Base-by-base conservation (phyloP, 1,140 invertebrate genomes). In the Gonatopus flavifemur region DNA sequence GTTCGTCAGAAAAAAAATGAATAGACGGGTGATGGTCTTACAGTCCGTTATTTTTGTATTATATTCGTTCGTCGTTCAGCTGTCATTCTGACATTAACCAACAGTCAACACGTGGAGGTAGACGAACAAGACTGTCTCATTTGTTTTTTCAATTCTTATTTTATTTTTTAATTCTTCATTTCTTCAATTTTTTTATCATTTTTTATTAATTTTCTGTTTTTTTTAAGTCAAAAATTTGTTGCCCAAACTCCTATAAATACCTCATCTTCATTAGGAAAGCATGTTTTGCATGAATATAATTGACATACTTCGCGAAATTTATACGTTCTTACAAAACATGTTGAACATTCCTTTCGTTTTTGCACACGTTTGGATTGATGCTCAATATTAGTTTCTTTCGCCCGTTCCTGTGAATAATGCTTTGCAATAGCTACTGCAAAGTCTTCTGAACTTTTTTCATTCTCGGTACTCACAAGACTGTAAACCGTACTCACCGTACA, bases 391-490 rank as follows among this genome's bases (percentile, higher is more conserved):
- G 7, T 18, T 13, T 36, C 15, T 18, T 13, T 13, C n/a, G n/a
- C n/a, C n/a, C n/a, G n/a, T 33, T 28, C 36, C 13, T 41, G 19
- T 6, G 36, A 21, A 22, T 33, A 56, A 41, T 48, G 12, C 44
- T 43, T 48, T 32, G 37, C 42, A 18, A 56, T 32, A 20, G 36
- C 31, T 25, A 47, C 33, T 3, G 20, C 28, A 1, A 51, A 46
- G 21, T 55, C 48, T 43, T 55, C 43, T 43, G 31, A 32, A 3
- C 35, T 45, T 32, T 46, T 20, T 28, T 48, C 39, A n/a, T 45
- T 51, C 18, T 20, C 20, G 18, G 33, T 20, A 22, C 19, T 36
- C 15, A 36, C 8, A n/a, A 8, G 15, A 36, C 7, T 36, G 8
- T 13, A 10, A 36, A n/a, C n/a, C n/a, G n/a, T n/a, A n/a, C n/a